phyloP scores from a whole-genome alignment of 2,888 invertebrate genomes.

The Xylota sylvarum region DNA sequence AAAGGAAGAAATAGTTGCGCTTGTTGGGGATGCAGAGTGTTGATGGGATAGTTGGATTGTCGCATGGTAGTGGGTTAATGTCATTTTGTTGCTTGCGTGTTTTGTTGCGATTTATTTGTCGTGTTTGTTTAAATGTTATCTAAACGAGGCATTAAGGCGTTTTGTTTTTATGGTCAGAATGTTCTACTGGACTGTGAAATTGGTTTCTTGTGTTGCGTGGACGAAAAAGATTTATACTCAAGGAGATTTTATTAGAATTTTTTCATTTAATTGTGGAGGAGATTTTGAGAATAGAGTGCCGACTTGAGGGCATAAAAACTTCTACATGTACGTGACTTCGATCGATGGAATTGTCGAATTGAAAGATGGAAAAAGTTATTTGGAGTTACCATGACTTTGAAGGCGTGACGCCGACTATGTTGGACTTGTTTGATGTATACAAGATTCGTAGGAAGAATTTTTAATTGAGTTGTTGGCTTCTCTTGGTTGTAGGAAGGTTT shows the following conservation, averaged over 20 bases:
- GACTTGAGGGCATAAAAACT: conserved; percentile 12
- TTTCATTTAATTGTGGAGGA: conserved; percentile 50
- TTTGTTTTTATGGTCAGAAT: conserved; percentile 61
- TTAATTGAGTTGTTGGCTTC: conserved; percentile 49
- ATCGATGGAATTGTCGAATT: conserved; percentile 26
- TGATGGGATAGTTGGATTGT: neutral
- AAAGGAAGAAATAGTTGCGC: conserved; percentile 11
- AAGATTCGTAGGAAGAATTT: conserved; percentile 43
- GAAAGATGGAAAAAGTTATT: conserved; percentile 51
- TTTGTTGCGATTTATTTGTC: conserved; percentile 66
- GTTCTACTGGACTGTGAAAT: conserved; percentile 49
- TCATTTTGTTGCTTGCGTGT: conserved; percentile 69
- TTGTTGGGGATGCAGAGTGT: conserved; percentile 41
- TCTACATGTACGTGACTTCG: conserved; percentile 25
- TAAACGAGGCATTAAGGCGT: conserved; percentile 72
- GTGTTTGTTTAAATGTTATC: conserved; percentile 70
- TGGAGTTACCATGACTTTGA: conserved; percentile 14
- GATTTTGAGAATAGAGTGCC: conserved; percentile 27
- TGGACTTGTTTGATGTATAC: conserved; percentile 7
- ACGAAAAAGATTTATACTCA: conserved; percentile 18
- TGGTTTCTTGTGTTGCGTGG: conserved; percentile 37
- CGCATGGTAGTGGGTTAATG: conserved; percentile 65
- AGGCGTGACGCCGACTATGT: conserved; percentile 33
- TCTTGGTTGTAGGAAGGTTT: neutral
- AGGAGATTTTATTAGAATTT: conserved; percentile 15